Evolutionary conservation across 2,888 invertebrate species (phyloP).

Genomic region (Coremacera marginata): DNA sequence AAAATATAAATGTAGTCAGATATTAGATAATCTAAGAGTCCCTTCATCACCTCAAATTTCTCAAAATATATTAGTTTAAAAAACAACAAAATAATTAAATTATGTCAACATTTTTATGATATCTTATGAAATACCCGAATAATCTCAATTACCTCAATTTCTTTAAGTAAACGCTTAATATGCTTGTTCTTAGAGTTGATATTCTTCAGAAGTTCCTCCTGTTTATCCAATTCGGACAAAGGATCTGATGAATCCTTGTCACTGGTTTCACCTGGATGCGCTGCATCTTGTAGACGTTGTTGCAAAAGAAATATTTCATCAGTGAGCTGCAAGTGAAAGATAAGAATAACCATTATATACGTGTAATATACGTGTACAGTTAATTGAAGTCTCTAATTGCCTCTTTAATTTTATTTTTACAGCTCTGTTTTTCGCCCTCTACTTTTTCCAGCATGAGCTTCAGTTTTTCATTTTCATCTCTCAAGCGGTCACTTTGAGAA

Average conservation of each 20-base stretch:
- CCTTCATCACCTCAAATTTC: no score
- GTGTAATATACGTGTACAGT: background rate
- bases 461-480: slow-evolving; percentile 65
- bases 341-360: background rate
- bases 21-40: no score
- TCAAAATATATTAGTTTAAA: no score
- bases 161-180: slow-evolving; percentile 79
- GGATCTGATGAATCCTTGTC: slow-evolving; percentile 72
- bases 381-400: slow-evolving; percentile 44
- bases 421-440: slow-evolving; percentile 60
- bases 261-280: slow-evolving; percentile 59
- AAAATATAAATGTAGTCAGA: no score
- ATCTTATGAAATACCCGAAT: no score
- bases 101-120: no score
- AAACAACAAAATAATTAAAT: no score
- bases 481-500: slow-evolving; percentile 54
- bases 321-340: slow-evolving; percentile 52
- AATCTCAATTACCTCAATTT: slow-evolving; percentile 76
- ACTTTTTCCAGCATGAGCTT: slow-evolving; percentile 63
- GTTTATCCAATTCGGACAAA: slow-evolving; percentile 71
- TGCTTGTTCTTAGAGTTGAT: slow-evolving; percentile 79
- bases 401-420: slow-evolving; percentile 61
- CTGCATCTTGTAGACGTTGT: slow-evolving; percentile 59
- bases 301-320: slow-evolving; percentile 64
- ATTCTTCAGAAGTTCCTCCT: slow-evolving; percentile 71